Base-by-base conservation (phyloP, 2,888 invertebrate species). In the Caenorhabditis sp. region DNA sequence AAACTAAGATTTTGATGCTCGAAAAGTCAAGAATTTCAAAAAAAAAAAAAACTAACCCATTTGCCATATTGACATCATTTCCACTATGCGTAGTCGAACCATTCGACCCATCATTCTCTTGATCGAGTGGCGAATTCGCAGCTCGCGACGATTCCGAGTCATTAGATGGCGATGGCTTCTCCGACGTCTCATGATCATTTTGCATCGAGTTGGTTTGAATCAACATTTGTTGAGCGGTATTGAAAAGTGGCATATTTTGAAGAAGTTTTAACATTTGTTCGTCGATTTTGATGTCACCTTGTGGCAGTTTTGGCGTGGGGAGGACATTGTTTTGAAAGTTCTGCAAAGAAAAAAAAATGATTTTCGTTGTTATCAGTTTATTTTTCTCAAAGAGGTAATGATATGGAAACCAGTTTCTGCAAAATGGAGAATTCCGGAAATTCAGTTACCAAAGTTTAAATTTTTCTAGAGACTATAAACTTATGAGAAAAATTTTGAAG, bases 121-220 rank as follows among this genome's bases (percentile, higher is more conserved):
- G 3, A 43, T 43, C 43, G 3, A 43, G 12, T 56, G 56, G 56
- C 23, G 56, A 56, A 56, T 23, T 26, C 1, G 56, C 23, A 3
- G 21, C 12, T 14, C 56, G 7, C 17, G 26, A 26, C 14, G 56
- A 56, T 12, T 56, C 56, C 1, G 56, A 56, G 23, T 56, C 56
- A 56, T 56, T 56, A 14, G 56, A 56, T 10, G 56, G 56, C 5
- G 56, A 56, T 56, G 56, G 26, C 26, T 56, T 56, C 14, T 56
- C 56, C 4, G 3, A 26, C 10, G 8, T 23, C 2, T 56, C 17
- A 14, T 8, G 25, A 3, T 56, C 23, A 17, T 5, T 56, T 56
- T 8, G 21, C 26, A 56, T 26, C 12, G 4, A 5, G 3, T 56
- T 25, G 3, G 53, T 53, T 53, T 53, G 21, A 25, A 56, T 56